These are phyloP conservation scores for Hartigia nigra DNA, from an alignment of 2,888 invertebrate genomes.

Conservation along the genomic window DNA sequence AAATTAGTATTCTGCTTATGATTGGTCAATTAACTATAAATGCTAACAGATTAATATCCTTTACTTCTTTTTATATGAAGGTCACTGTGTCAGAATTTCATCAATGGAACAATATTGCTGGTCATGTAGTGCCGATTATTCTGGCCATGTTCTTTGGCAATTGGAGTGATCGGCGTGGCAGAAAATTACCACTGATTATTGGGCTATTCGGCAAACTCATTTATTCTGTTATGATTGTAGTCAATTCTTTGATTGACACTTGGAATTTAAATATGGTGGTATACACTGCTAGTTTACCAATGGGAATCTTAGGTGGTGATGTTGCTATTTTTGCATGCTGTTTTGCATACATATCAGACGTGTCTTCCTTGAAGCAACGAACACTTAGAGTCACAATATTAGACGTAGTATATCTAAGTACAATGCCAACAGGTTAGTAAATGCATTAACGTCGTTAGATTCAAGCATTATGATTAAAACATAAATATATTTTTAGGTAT, in stretches of 20 bases:
- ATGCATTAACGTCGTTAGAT: slow-evolving; percentile 51
- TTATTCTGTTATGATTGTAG: slow-evolving; percentile 80
- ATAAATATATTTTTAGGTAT: slow-evolving; percentile 66
- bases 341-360: slow-evolving; percentile 84
- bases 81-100: slow-evolving; percentile 79
- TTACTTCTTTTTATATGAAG: slow-evolving; percentile 60
- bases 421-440: slow-evolving; percentile 79
- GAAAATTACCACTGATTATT: slow-evolving; percentile 78
- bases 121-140: slow-evolving; percentile 79
- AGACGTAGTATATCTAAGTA: slow-evolving; percentile 83
- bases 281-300: slow-evolving; percentile 81
- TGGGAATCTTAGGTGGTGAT: slow-evolving; percentile 82
- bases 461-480: background rate
- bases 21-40: background rate
- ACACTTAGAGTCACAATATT: slow-evolving; percentile 85
- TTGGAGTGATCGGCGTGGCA: slow-evolving; percentile 83
- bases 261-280: slow-evolving; percentile 83
- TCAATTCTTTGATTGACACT: slow-evolving; percentile 72
- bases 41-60: background rate
- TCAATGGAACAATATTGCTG: slow-evolving; percentile 82
- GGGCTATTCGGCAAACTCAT: slow-evolving; percentile 80
- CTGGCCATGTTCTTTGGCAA: slow-evolving; percentile 84
- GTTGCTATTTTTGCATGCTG: slow-evolving; percentile 83
- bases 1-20: background rate
- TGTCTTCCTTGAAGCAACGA: slow-evolving; percentile 75